Conservation (phyloP, 2,797 vertebrate species). For the Sebastiscus tertius region DNA sequence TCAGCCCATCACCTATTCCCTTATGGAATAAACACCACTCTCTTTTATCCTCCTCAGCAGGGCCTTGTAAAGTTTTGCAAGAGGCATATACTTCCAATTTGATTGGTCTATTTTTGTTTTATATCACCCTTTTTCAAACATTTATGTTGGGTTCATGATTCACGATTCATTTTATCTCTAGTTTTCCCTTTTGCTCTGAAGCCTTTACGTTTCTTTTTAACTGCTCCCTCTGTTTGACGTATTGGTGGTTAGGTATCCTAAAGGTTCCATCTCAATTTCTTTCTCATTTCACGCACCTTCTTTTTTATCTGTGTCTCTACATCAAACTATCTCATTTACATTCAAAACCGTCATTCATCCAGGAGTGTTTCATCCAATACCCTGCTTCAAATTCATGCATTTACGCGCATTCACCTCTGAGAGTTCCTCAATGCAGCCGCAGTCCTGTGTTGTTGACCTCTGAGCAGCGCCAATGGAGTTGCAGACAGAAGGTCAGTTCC, state of each 20-base stretch:
- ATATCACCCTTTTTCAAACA: background rate
- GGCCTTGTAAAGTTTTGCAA: conserved; percentile 4
- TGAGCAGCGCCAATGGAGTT: background rate
- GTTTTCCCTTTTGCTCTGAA: background rate
- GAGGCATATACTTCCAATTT: background rate
- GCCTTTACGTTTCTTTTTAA: background rate
- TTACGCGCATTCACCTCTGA: conserved; percentile 1
- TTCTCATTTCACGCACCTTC: background rate
- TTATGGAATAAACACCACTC: too few species aligned
- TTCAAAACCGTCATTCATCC: conserved; percentile 1
- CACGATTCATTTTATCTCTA: background rate
- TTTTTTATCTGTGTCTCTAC: background rate
- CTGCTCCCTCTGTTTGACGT: background rate
- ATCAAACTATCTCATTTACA: background rate
- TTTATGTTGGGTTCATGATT: conserved; percentile 2
- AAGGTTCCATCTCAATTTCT: background rate
- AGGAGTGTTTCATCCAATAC: background rate
- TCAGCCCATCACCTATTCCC: background rate
- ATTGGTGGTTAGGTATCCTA: background rate
- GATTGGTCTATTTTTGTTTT: conserved; percentile 8
- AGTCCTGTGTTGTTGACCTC: conserved; percentile 18
- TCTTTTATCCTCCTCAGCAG: background rate
- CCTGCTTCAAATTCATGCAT: background rate
- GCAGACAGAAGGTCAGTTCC: conserved; percentile 6
- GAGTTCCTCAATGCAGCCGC: conserved; percentile 7